Percentiles rank a stretch among this genome's conserved stretches.
Conservation (phyloP, 2,888 invertebrate genomes). For the Plebejus melissa region DNA sequence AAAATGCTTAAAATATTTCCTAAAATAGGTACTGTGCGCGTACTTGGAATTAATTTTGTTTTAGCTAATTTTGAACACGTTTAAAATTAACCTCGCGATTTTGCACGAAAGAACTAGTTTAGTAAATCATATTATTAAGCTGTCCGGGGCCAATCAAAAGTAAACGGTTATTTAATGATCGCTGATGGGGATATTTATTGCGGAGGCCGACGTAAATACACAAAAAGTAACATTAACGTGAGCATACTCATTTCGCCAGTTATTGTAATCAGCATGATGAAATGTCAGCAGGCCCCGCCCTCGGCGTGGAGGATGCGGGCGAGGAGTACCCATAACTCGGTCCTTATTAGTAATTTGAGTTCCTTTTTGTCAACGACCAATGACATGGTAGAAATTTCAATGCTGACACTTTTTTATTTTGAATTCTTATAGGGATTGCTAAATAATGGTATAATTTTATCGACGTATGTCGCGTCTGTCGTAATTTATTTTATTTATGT, state of each 20-base stretch:
- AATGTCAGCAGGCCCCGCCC: conserved; percentile 25
- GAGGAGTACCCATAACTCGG: conserved; percentile 24
- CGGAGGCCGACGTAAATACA: neutral
- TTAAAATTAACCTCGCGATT: neutral
- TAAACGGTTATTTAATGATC: conserved; percentile 26
- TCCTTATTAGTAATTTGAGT: conserved; percentile 24
- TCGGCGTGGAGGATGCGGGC: neutral
- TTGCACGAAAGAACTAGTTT: conserved; percentile 1
- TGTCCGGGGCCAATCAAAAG: conserved; percentile 22
- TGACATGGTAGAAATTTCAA: conserved; percentile 20
- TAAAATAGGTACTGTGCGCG: neutral
- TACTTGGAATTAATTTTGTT: neutral
- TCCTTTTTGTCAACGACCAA: conserved; percentile 19
- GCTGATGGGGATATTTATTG: conserved; percentile 20
- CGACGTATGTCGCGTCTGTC: neutral
- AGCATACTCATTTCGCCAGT: conserved; percentile 19
- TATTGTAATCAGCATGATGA: conserved; percentile 20
- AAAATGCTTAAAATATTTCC: conserved; percentile 10
- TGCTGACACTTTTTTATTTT: conserved; percentile 23
- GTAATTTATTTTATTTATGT: neutral
- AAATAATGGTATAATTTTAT: conserved; percentile 23
- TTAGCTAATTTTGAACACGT: neutral
- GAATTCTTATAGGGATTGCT: conserved; percentile 16
- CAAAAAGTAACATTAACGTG: conserved; percentile 15
- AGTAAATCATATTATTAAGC: conserved; percentile 20